Evolutionary conservation across 2,888 invertebrate genomes (phyloP).

Genomic region (Metalampra italica): DNA sequence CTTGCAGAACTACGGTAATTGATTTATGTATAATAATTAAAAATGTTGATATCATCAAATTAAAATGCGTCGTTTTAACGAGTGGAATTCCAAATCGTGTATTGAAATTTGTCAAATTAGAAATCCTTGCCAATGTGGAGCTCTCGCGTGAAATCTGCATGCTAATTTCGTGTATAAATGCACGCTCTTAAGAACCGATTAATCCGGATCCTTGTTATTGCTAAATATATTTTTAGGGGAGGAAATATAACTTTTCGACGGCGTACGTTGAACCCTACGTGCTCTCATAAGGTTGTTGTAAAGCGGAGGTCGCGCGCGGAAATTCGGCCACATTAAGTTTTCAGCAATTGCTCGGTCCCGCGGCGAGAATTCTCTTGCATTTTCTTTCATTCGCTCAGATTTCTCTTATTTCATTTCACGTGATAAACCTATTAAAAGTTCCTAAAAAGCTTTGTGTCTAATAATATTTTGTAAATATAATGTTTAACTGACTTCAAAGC

Average conservation of each 20-base stretch:
- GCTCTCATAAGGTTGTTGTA: constrained; percentile 20
- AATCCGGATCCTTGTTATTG: constrained; percentile 4
- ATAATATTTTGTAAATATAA: too few relatives aligned
- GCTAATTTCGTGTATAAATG: constrained; percentile 5
- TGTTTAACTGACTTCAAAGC: too few relatives aligned
- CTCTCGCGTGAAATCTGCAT: constrained; percentile 7
- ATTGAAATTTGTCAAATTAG: constrained; percentile 3
- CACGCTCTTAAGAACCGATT: constrained; percentile 5
- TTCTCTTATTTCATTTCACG: background rate
- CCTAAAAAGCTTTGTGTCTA: too few relatives aligned
- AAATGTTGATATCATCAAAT: background rate
- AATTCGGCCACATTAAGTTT: constrained; percentile 22
- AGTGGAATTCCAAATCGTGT: background rate
- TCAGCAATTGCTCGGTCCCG: constrained; percentile 16
- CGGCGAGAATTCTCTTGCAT: background rate
- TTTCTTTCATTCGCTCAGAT: background rate
- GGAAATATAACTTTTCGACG: constrained; percentile 15
- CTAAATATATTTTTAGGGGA: background rate
- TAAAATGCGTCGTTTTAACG: background rate
- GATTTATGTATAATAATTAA: background rate
- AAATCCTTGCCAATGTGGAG: background rate
- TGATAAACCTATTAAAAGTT: background rate
- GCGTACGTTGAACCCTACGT: constrained; percentile 46
- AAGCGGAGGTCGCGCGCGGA: constrained; percentile 31
- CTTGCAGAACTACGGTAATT: background rate